These are phyloP conservation scores for Holothuria leucospilota DNA, from an alignment of 53 echinoderm and acorn worm species.

Conservation along the genomic window DNA sequence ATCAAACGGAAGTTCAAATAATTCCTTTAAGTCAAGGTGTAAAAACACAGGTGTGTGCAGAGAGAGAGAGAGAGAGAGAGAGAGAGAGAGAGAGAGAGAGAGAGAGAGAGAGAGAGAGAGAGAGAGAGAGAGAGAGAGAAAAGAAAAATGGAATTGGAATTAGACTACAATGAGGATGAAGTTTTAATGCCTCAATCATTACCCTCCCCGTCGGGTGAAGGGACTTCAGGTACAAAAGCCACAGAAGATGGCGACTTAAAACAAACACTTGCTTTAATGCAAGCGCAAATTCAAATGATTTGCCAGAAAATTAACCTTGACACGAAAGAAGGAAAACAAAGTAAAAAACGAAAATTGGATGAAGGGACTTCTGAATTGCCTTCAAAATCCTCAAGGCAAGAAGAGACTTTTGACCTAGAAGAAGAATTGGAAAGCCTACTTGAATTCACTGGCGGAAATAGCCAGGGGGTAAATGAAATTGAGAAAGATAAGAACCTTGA, in stretches of 20 bases:
- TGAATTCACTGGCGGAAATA: not conserved
- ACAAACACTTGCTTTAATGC: conserved; percentile 2
- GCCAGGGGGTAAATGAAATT: not conserved
- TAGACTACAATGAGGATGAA: too few relatives aligned
- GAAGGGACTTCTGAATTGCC: not conserved
- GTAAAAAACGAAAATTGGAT: conserved; percentile 15
- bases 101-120: too few relatives aligned
- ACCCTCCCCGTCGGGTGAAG: not conserved
- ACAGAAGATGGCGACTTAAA: not conserved
- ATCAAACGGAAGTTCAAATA: too few relatives aligned
- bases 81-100: too few relatives aligned
- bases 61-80: too few relatives aligned
- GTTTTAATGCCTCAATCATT: not conserved
- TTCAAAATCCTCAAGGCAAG: not conserved
- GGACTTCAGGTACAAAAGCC: not conserved
- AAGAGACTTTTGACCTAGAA: not conserved
- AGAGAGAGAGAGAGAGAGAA: too few relatives aligned
- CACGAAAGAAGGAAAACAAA: too few relatives aligned
- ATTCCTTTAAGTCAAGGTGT: too few relatives aligned
- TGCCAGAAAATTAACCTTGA: not conserved
- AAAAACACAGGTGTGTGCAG: too few relatives aligned
- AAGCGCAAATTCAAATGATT: conserved; percentile 1
- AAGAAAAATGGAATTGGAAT: too few relatives aligned
- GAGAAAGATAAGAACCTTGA: too few relatives aligned
- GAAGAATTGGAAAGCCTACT: not conserved